Conservation (phyloP, 2,113 vertebrate species). For the Gavia stellata region DNA sequence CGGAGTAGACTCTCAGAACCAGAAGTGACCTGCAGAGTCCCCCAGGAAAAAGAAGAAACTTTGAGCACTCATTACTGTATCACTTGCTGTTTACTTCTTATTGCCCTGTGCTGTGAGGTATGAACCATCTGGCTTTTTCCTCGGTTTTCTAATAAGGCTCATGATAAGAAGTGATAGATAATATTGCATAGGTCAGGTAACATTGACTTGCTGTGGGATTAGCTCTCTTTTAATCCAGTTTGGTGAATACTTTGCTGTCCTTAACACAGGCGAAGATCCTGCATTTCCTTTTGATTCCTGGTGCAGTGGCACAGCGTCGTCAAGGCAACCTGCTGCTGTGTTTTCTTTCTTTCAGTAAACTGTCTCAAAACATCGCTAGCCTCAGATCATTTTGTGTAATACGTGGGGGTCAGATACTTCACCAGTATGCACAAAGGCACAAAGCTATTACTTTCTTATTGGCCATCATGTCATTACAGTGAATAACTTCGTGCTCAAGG, state of each 20-base stretch:
- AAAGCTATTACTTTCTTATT: constrained; percentile 47
- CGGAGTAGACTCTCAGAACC: neutral
- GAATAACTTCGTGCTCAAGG: constrained; percentile 29
- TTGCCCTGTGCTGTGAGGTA: neutral
- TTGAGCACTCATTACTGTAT: neutral
- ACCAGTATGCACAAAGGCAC: constrained; percentile 42
- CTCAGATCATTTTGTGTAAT: constrained; percentile 26
- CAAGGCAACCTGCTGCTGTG: constrained; percentile 68
- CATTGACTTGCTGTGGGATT: constrained; percentile 5
- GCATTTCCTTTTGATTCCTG: constrained; percentile 45
- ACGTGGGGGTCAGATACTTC: constrained; percentile 29
- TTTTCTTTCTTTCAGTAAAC: constrained; percentile 49
- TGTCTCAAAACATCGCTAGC: constrained; percentile 22
- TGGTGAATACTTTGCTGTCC: constrained; percentile 11
- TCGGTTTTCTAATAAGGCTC: constrained; percentile 15
- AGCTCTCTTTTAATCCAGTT: constrained; percentile 49
- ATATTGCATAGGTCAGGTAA: constrained; percentile 30
- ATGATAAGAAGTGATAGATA: constrained; percentile 5
- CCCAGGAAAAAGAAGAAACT: neutral
- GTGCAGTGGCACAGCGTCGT: constrained; percentile 25
- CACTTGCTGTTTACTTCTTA: neutral
- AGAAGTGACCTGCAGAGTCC: neutral
- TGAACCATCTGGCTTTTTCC: neutral
- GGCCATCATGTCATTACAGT: constrained; percentile 1
- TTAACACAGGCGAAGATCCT: neutral